These are phyloP conservation scores for Phenganax marumi DNA, from an alignment of 92 coral and sea anemone species.

Conservation along the genomic window DNA sequence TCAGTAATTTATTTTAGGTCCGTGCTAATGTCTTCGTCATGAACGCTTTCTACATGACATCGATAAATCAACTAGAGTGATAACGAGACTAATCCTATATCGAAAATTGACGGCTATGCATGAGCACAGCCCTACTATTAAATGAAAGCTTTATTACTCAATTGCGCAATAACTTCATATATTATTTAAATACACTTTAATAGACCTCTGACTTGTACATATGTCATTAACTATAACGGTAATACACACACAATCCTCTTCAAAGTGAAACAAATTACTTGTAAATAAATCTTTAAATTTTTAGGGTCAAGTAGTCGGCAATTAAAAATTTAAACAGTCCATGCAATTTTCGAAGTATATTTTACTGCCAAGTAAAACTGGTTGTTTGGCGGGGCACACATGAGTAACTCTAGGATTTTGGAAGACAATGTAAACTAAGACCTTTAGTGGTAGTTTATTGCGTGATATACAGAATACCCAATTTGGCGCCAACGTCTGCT, in stretches of 20 bases:
- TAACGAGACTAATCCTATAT: no score
- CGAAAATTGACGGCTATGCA: no score
- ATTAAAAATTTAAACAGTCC: background rate
- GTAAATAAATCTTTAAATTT: background rate
- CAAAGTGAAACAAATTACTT: conserved; percentile 5
- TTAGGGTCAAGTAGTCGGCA: conserved; percentile 9
- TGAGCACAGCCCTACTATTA: no score
- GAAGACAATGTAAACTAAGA: background rate
- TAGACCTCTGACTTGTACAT: background rate
- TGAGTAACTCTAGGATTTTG: background rate
- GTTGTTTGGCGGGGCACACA: background rate
- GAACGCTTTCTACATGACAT: no score
- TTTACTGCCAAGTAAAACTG: background rate
- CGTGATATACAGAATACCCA: background rate
- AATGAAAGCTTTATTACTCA: no score
- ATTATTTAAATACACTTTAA: no score
- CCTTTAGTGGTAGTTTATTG: background rate
- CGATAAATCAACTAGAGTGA: no score
- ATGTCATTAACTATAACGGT: background rate
- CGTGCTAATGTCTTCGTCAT: no score
- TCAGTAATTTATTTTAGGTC: no score
- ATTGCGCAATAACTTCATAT: no score
- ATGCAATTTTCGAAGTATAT: background rate
- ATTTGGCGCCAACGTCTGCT: conserved; percentile 1
- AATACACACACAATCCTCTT: background rate